Percentiles rank a stretch among this genome's conserved stretches.
phyloP scores from a whole-genome alignment of 2,888 invertebrate species.

The Archaeoteleia sp. region DNA sequence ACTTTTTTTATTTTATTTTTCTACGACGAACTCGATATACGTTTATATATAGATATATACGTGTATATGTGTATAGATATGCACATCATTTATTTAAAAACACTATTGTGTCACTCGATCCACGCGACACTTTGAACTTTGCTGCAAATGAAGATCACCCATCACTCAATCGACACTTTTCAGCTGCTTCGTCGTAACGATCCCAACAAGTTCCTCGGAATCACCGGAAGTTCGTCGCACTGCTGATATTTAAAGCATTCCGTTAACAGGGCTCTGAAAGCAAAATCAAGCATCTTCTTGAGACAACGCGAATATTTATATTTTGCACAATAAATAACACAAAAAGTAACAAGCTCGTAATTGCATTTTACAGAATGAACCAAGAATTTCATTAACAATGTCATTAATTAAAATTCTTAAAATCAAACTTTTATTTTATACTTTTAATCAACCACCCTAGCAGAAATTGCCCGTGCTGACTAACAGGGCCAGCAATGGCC shows the following conservation, averaged over 20 bases:
- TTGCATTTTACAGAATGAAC: too few relatives aligned
- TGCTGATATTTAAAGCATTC: slow-evolving; percentile 36
- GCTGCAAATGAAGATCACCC: slow-evolving; percentile 7
- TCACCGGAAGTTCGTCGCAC: slow-evolving; percentile 27
- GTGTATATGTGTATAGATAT: slow-evolving; percentile 24
- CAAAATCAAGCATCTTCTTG: slow-evolving; percentile 10
- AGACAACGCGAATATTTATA: background rate
- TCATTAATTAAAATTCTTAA: too few relatives aligned
- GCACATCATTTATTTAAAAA: slow-evolving; percentile 34
- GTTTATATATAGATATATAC: slow-evolving; percentile 36
- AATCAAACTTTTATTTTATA: too few relatives aligned
- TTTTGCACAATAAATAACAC: too few relatives aligned
- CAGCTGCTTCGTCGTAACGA: slow-evolving; percentile 5
- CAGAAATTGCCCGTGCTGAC: too few relatives aligned
- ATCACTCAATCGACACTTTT: slow-evolving; percentile 47
- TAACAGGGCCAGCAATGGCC: too few relatives aligned
- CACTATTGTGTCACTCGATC: slow-evolving; percentile 45
- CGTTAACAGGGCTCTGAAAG: slow-evolving; percentile 29
- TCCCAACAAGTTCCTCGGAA: slow-evolving; percentile 14
- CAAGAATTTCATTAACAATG: too few relatives aligned
- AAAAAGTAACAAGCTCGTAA: too few relatives aligned
- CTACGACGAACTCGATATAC: slow-evolving; percentile 23
- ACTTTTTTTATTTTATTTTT: slow-evolving; percentile 28
- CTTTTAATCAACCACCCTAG: too few relatives aligned
- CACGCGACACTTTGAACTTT: slow-evolving; percentile 43